Conservation (phyloP, 1,140 invertebrate species). For the Diachasmimorpha longicaudata region DNA sequence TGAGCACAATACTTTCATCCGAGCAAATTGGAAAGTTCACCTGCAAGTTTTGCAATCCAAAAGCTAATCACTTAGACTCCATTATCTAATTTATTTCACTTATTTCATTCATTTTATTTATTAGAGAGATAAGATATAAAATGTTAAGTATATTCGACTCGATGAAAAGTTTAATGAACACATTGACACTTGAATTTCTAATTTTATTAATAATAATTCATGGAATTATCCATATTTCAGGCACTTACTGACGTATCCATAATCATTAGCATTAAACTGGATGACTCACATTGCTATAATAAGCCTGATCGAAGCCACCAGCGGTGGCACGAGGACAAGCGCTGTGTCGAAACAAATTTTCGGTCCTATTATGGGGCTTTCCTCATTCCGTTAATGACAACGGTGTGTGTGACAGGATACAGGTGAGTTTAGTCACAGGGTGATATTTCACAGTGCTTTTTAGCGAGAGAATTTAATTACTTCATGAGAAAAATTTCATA, state of each 20-base stretch:
- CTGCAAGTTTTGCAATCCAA: neutral
- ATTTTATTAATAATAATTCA: neutral
- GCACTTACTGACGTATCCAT: neutral
- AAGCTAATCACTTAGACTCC: neutral
- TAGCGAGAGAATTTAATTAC: too few species aligned
- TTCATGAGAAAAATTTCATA: too few species aligned
- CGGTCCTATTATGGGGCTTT: neutral
- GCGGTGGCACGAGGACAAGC: neutral
- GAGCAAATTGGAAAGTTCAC: neutral
- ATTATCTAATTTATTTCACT: neutral
- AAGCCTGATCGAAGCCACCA: neutral
- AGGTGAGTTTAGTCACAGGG: neutral
- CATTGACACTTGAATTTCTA: neutral
- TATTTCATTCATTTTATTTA: neutral
- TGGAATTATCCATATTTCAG: constrained; percentile 1
- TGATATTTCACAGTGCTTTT: too few species aligned
- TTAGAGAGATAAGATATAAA: neutral
- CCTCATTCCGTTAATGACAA: neutral
- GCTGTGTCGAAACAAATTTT: neutral
- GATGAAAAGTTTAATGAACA: neutral
- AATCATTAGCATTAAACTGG: neutral
- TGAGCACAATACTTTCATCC: neutral
- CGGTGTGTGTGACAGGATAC: neutral
- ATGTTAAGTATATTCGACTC: neutral
- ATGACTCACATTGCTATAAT: neutral